Evolutionary conservation across 2,113 vertebrate genomes (phyloP).

Genomic region (Callospermophilus lateralis): DNA sequence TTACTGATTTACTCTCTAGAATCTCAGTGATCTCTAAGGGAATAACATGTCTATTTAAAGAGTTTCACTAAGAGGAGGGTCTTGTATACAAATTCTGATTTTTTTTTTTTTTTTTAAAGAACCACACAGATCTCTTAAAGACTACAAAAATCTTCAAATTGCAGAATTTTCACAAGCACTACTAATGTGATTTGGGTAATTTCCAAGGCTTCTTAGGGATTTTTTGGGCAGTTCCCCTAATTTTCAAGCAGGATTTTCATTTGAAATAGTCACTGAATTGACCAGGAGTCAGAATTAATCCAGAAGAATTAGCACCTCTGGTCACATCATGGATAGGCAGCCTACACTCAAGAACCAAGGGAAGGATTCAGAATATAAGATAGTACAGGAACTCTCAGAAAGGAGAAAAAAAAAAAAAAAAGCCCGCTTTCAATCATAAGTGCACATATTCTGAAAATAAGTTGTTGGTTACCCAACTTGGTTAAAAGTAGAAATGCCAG

Average conservation of each 20-base stretch:
- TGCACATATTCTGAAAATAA: conserved; percentile 11
- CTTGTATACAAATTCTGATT: conserved; percentile 10
- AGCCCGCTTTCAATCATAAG: background rate
- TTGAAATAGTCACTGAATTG: conserved; percentile 32
- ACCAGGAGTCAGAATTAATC: conserved; percentile 33
- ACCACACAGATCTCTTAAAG: background rate
- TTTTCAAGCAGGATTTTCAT: background rate
- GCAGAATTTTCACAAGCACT: conserved; percentile 23
- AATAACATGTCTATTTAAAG: background rate
- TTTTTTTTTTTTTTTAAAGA: background rate
- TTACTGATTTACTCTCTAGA: conserved; percentile 3
- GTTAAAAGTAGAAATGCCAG: background rate
- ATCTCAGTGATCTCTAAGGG: background rate
- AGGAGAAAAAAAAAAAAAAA: background rate
- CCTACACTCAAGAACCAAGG: background rate
- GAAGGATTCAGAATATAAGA: background rate
- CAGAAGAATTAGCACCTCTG: conserved; percentile 8
- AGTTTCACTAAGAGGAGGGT: background rate
- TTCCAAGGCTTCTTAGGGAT: background rate
- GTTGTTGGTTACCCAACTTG: background rate
- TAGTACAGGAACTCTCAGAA: background rate
- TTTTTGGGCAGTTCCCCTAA: background rate
- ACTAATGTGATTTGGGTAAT: background rate
- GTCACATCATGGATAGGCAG: background rate
- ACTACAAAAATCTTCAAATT: background rate